Conservation (phyloP, 2,888 invertebrate genomes). For the Coelopa pilipes region DNA sequence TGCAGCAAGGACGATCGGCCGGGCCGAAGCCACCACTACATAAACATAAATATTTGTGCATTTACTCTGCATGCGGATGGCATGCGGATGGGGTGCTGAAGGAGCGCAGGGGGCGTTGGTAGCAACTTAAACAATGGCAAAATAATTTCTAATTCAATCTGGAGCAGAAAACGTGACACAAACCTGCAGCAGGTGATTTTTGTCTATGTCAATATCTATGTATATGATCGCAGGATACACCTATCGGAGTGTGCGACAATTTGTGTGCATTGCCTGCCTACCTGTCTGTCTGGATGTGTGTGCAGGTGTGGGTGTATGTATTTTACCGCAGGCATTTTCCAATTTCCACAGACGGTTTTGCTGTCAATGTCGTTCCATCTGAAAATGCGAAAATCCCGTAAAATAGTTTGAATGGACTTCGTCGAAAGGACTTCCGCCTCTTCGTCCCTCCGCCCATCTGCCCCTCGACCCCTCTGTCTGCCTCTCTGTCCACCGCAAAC, state of each 20-base stretch:
- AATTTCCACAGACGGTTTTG: conserved; percentile 21
- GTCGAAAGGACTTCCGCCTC: background rate
- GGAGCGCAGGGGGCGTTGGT: too few species aligned
- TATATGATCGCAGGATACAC: too few species aligned
- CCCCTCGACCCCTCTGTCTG: too few species aligned
- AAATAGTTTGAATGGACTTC: conserved; percentile 5
- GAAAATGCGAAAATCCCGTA: conserved; percentile 10
- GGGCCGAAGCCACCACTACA: conserved; percentile 12
- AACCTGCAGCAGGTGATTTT: conserved; percentile 33
- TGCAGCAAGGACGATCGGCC: background rate
- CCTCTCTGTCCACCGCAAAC: background rate
- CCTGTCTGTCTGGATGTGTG: background rate
- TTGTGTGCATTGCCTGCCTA: background rate
- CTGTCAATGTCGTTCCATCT: conserved; percentile 1
- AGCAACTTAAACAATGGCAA: conserved; percentile 21
- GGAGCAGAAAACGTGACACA: conserved; percentile 29
- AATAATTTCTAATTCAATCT: conserved; percentile 33
- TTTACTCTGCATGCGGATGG: background rate
- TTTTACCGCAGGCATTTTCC: conserved; percentile 23
- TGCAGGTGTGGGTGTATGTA: conserved; percentile 4
- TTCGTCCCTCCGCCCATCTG: background rate
- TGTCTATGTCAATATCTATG: background rate
- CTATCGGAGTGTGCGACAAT: background rate
- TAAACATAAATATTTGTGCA: conserved; percentile 15
- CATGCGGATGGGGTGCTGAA: too few species aligned